Base-by-base conservation (phyloP, 2,797 vertebrate genomes). In the Anguilla anguilla region DNA sequence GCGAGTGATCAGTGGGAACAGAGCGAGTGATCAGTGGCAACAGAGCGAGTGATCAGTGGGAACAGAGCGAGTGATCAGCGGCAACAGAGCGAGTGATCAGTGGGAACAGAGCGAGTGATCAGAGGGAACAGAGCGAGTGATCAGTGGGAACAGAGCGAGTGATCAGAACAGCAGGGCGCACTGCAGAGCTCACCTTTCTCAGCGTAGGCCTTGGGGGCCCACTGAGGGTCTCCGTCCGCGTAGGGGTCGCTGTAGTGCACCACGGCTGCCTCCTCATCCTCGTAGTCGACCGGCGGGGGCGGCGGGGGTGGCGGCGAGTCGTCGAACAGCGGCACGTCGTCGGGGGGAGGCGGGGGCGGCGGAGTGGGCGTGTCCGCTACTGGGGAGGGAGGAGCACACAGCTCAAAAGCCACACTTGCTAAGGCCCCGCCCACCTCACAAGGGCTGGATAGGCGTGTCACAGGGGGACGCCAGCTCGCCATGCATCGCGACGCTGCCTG, bases 241-340 rank as follows among this genome's bases (percentile, higher is more conserved):
- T 99, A 99, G 0, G 98, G 98, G 92, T 99, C 98, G 0, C 94
- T 98, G 94, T 99, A 99, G 92, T 99, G 98, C 82, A 99, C 97
- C 87, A 99, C 97, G 0, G 98, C 96, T 0, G 98, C 97, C 88
- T 98, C 97, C 74, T 97, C 98, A 81, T 98, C 98, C 87, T 97
- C 97, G 0, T 96, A 97, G 86, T 96, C 96, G 61, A 97, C 97
- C 55, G 95, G 90, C 0, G 97, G 97, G 0, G 97, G 96, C 0
- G 96, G 96, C 0, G 97, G 96, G 0, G 96, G 95, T 25, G 89
- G 53, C 7, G 81, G 89, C 19, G 95, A 94, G 69, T 98, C 97
- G 88, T 98, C 97, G 10, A 96, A 96, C 55, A 92, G 94, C 0
- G 94, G 90, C 87, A 98, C 97, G 0, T 97, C 96, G 74, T 93